Evolutionary conservation across 1,140 invertebrate species (phyloP).

Genomic region (Armadillidium nasatum): DNA sequence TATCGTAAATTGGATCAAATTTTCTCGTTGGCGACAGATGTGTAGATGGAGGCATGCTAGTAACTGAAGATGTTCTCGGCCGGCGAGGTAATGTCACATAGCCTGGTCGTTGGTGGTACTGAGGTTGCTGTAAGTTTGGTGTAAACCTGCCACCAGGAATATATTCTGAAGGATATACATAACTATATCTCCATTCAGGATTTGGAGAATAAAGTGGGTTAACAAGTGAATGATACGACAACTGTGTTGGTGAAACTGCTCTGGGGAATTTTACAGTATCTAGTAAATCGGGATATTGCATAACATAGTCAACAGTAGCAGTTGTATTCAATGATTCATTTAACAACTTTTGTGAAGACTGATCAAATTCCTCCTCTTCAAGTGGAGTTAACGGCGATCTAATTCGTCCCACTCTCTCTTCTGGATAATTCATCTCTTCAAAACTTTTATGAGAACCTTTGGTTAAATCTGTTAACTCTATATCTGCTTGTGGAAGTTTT

Average conservation of each 20-base stretch:
- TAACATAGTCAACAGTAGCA: constrained; percentile 55
- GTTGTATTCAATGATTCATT: constrained; percentile 47
- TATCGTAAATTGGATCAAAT: constrained; percentile 74
- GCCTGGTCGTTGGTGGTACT: constrained; percentile 63
- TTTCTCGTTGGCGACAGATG: constrained; percentile 22
- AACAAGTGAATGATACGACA: constrained; percentile 36
- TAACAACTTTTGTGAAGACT: constrained; percentile 31
- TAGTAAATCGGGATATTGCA: constrained; percentile 66
- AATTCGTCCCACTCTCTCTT: constrained; percentile 16
- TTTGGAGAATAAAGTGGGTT: constrained; percentile 27
- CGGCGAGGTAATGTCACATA: constrained; percentile 63
- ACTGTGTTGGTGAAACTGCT: constrained; percentile 51
- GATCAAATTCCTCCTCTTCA: constrained; percentile 33
- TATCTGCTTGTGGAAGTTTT: constrained; percentile 47
- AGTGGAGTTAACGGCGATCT: constrained; percentile 35
- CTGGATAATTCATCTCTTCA: constrained; percentile 42
- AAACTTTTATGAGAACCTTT: constrained; percentile 35
- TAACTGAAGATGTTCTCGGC: constrained; percentile 72
- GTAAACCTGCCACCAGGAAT: constrained; percentile 29
- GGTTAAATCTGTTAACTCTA: constrained; percentile 43
- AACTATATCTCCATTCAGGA: constrained; percentile 37
- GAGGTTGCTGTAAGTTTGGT: constrained; percentile 55
- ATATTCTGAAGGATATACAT: constrained; percentile 28
- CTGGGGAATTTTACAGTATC: constrained; percentile 67
- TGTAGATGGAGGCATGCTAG: constrained; percentile 46